phyloP scores from a whole-genome alignment of 1,140 invertebrate species.

The Delia radicum region DNA sequence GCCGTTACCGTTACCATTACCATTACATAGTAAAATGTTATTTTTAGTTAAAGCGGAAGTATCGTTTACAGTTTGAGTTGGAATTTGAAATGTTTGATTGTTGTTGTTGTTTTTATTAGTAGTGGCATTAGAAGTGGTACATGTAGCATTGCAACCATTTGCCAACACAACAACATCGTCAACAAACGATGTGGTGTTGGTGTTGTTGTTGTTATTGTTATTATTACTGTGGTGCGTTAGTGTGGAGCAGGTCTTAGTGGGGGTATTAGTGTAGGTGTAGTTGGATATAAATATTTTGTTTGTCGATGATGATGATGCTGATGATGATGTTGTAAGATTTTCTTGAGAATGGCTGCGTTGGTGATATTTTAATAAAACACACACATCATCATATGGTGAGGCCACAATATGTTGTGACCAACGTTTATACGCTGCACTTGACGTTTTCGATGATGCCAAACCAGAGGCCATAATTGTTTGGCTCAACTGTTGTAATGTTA shows the following conservation, averaged over 20 bases:
- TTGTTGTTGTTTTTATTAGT: not conserved
- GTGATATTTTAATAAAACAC: conserved; percentile 9
- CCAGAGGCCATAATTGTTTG: conserved; percentile 5
- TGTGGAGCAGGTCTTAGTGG: not conserved
- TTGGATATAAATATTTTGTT: not conserved
- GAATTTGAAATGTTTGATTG: not conserved
- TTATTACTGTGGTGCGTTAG: not conserved
- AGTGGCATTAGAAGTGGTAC: not conserved
- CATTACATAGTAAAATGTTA: not conserved
- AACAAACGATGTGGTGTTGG: not conserved
- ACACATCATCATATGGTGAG: not conserved
- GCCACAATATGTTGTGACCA: conserved; percentile 14
- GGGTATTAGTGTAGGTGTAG: not conserved
- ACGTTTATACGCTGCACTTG: not conserved
- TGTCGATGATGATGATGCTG: not conserved
- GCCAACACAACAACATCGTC: not conserved
- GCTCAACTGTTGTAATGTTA: not conserved
- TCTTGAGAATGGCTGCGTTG: not conserved
- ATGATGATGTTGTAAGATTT: not conserved
- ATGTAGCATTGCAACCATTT: not conserved
- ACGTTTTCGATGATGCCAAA: not conserved
- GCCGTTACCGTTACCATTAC: not conserved
- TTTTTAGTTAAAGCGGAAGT: not conserved
- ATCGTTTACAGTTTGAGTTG: not conserved
- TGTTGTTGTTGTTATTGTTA: not conserved